Evolutionary conservation across 2,113 vertebrate genomes (phyloP).

Genomic region (Aegypius monachus): DNA sequence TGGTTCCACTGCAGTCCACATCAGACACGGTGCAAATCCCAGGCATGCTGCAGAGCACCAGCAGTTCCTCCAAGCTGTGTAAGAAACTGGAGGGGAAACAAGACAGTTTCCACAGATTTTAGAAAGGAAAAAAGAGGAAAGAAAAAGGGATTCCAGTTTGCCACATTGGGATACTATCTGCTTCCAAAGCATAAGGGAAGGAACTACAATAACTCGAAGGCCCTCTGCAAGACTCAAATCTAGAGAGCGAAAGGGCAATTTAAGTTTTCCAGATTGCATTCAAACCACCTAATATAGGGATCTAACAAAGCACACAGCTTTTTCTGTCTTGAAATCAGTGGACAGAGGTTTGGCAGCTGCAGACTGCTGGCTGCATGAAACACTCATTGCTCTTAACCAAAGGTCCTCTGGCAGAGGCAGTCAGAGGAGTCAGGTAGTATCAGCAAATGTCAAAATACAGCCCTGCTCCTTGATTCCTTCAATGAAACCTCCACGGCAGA

Average conservation of each 20-base stretch:
- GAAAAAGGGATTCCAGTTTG: background rate
- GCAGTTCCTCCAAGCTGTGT: background rate
- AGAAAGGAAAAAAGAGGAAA: background rate
- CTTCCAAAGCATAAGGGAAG: background rate
- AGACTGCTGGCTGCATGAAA: background rate
- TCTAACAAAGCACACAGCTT: background rate
- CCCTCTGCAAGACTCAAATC: background rate
- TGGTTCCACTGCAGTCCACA: background rate
- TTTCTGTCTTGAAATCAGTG: background rate
- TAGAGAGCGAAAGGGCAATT: background rate
- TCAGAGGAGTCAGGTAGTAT: background rate
- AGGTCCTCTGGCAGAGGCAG: background rate
- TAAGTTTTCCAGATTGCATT: background rate
- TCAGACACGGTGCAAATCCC: rapidly evolving
- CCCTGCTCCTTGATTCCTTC: background rate
- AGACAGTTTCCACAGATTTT: background rate
- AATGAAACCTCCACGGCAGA: background rate
- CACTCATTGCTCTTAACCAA: background rate
- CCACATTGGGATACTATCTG: background rate
- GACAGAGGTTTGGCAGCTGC: background rate
- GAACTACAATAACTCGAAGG: background rate
- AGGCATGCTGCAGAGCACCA: background rate
- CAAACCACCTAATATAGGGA: background rate
- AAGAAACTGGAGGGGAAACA: background rate
- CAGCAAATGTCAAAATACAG: background rate